phyloP scores from a whole-genome alignment of 2,113 vertebrate genomes.

The Alexandromys fortis region DNA sequence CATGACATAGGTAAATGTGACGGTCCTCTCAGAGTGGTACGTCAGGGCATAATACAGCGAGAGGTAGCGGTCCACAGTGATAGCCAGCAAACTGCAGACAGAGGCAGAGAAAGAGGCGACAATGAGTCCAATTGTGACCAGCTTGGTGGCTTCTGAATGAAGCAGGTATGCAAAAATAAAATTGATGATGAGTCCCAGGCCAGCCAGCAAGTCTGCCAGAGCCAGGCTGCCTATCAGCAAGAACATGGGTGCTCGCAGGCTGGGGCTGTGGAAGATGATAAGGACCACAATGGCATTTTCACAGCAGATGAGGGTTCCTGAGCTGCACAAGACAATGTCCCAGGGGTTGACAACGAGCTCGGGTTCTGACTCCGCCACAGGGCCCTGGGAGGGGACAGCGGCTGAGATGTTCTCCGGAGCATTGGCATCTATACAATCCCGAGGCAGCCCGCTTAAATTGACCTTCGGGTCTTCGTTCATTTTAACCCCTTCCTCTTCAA shows the following conservation, averaged over 20 bases:
- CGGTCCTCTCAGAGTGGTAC: constrained; percentile 97
- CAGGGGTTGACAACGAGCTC: constrained; percentile 95
- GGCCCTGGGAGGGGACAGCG: constrained; percentile 86
- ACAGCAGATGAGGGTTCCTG: constrained; percentile 97
- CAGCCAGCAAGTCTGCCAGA: constrained; percentile 96
- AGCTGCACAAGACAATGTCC: constrained; percentile 98
- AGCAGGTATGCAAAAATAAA: constrained; percentile 98
- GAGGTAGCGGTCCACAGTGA: constrained; percentile 99
- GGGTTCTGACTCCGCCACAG: constrained; percentile 86
- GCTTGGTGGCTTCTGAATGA: constrained; percentile 95
- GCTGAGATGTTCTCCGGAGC: constrained; percentile 90
- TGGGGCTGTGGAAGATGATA: constrained; percentile 98
- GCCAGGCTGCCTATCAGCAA: constrained; percentile 98
- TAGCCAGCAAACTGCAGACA: constrained; percentile 97
- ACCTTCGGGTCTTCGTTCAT: constrained; percentile 95
- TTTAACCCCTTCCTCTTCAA: constrained; percentile 91
- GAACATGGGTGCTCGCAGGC: constrained; percentile 97
- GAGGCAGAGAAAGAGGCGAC: constrained; percentile 99
- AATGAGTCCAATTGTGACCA: constrained; percentile 96
- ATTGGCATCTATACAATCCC: constrained; percentile 90
- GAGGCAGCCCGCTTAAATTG: constrained; percentile 93
- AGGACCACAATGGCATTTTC: constrained; percentile 98
- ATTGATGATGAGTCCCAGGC: constrained; percentile 95
- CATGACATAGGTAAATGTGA: constrained; percentile 98
- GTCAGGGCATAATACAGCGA: constrained; percentile 98